These are phyloP conservation scores for Thereva nobilitata DNA, from an alignment of 2,888 invertebrate species.

Conservation along the genomic window DNA sequence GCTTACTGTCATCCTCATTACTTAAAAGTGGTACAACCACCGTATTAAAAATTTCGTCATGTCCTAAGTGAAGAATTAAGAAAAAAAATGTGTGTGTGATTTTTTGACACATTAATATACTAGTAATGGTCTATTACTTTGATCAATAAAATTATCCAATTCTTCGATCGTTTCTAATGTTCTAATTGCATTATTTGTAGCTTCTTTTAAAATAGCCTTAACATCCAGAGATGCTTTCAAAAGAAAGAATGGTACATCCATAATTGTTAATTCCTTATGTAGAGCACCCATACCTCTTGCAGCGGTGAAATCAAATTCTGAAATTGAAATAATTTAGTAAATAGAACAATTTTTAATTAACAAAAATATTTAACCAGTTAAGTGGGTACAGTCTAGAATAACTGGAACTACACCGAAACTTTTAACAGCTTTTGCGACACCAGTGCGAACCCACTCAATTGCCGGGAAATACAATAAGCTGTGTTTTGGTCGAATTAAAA, in stretches of 20 bases:
- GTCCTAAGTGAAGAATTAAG: no score
- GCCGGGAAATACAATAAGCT: slow-evolving; percentile 80
- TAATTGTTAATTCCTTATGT: slow-evolving; percentile 70
- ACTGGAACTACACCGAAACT: slow-evolving; percentile 75
- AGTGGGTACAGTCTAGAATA: slow-evolving; percentile 79
- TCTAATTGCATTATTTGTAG: slow-evolving; percentile 51
- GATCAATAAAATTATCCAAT: slow-evolving; percentile 45
- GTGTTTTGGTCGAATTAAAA: slow-evolving; percentile 77
- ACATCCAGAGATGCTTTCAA: slow-evolving; percentile 57
- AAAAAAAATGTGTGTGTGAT: no score
- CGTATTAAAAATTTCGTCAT: no score
- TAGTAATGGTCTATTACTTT: no score
- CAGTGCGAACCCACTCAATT: slow-evolving; percentile 78
- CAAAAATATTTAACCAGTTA: slow-evolving; percentile 63
- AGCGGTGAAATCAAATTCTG: slow-evolving; percentile 83
- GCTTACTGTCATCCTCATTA: no score
- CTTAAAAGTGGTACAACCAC: no score
- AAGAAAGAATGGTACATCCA: slow-evolving; percentile 74
- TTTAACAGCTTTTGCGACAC: slow-evolving; percentile 73
- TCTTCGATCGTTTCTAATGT: slow-evolving; percentile 52
- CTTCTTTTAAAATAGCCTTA: slow-evolving; percentile 52
- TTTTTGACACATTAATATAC: no score
- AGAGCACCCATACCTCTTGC: slow-evolving; percentile 81
- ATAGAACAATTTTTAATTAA: not conserved
- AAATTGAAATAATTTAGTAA: not conserved